Conservation (phyloP, 1,140 invertebrate genomes). For the Pemphigus obesinymphae region DNA sequence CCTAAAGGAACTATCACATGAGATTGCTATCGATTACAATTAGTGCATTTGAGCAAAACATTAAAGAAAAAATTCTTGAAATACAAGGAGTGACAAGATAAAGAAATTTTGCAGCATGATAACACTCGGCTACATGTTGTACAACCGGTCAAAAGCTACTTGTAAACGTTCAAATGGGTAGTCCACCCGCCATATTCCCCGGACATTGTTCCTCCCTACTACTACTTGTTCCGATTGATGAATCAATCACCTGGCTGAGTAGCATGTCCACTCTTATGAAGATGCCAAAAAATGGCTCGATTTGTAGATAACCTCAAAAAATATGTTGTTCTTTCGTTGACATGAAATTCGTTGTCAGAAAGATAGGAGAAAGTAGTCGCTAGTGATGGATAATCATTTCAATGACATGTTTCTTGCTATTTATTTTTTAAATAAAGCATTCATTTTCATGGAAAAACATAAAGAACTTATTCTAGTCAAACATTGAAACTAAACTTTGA, state of each 20-base stretch:
- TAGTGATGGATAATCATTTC: neutral
- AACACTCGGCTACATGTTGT: conserved; percentile 49
- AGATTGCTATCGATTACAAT: neutral
- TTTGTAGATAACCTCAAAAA: neutral
- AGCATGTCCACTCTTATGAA: neutral
- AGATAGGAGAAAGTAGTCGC: neutral
- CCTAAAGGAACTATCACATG: neutral
- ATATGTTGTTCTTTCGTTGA: neutral
- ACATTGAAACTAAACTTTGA: too few relatives aligned
- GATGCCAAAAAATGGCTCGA: neutral
- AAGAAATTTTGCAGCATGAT: conserved; percentile 49
- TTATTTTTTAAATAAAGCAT: neutral
- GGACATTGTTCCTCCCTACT: conserved; percentile 50
- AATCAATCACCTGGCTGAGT: neutral
- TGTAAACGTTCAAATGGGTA: conserved; percentile 47
- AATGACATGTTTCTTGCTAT: neutral
- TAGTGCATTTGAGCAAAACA: conserved; percentile 2
- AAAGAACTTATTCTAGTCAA: neutral
- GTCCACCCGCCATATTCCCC: conserved; percentile 48
- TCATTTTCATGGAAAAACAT: neutral
- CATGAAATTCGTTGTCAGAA: neutral
- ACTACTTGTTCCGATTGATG: neutral
- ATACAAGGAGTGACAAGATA: conserved; percentile 41
- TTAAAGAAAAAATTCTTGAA: conserved; percentile 42
- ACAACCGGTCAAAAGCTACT: conserved; percentile 39